Evolutionary conservation across 1,140 invertebrate species (phyloP), one percentile per base, ranked within the genome.

Genomic region (Macrocentrus cingulum): DNA sequence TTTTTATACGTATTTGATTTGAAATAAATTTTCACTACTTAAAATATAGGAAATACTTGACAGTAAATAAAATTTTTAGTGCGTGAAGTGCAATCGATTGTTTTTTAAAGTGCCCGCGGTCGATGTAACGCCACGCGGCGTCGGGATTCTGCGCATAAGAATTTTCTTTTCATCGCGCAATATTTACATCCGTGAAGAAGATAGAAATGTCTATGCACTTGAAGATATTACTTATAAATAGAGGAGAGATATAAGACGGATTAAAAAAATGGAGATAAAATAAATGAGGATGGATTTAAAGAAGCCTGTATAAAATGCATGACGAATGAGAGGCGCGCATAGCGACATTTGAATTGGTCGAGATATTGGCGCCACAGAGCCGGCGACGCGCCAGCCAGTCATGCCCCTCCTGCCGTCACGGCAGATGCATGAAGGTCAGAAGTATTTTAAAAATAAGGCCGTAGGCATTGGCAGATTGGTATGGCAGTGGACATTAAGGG

Each of bases 401-500:
- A 52, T n/a, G 68, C 71, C 72, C 67, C 71, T 64, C 66, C 66
- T 65, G 65, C 36, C 56, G 42, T 50, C 2, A 66, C 75, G 74
- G 75, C 74, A 72, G 72, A 74, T 76, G 75, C 75, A 68, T 74
- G 75, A 79, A 79, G 76, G 75, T 79, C 76, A 77, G 71, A 77
- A 77, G 74, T 77, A 77, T 79, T 79, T 77, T 77, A 79, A 77
- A 79, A 79, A 77, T 79, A 80, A 78, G 77, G 74, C 72, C 71
- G 74, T 72, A 77, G 65, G 74, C 71, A 78, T 74, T 73, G 73
- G 68, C 70, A 76, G 72, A 74, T 74, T 77, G 68, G 73, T 74
- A 77, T 74, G 68, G 77, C 76, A 80, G 76, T 80, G 80, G 71
- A 78, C 72, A 72, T 81, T 77, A 79, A 81, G 79, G 78, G 77